Percentiles rank a stretch among this genome's conserved stretches.
phyloP scores from a whole-genome alignment of 2,888 invertebrate genomes.

The Schrankia costaestrigalis region DNA sequence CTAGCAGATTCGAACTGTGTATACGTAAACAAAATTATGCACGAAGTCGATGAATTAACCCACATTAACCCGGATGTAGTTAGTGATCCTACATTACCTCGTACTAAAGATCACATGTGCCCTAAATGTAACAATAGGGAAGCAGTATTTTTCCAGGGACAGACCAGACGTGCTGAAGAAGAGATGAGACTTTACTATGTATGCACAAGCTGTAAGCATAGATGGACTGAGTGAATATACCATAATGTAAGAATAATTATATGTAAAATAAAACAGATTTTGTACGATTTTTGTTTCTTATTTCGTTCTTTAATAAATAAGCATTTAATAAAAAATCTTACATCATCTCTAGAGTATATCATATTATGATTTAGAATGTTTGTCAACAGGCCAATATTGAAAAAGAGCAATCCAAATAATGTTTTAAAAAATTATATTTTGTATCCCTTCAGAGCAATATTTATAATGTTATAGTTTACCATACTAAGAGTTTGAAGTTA shows the following conservation, averaged over 20 bases:
- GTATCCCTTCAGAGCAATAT: no score
- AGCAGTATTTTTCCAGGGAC: slow-evolving; percentile 98
- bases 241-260: slow-evolving; percentile 25
- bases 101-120: slow-evolving; percentile 99
- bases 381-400: no score
- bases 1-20: slow-evolving; percentile 98
- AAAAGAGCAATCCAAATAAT: no score
- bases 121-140: slow-evolving; percentile 97
- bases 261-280: slow-evolving; percentile 28
- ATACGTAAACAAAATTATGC: slow-evolving; percentile 99
- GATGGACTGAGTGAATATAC: slow-evolving; percentile 93
- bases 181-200: slow-evolving; percentile 99
- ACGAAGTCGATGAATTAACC: slow-evolving; percentile 99
- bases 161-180: slow-evolving; percentile 97
- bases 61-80: slow-evolving; percentile 99
- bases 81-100: slow-evolving; percentile 97
- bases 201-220: slow-evolving; percentile 96
- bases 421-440: no score
- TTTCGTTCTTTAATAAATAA: no score
- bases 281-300: slow-evolving; percentile 5
- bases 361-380: no score
- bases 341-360: no score
- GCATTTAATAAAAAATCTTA: not conserved
- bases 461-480: no score
- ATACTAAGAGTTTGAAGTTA: no score